A percentile compares a stretch with the other conserved stretches of the same genome.
Conservation (phyloP, 2,888 invertebrate genomes). For the Amitus sp. region DNA sequence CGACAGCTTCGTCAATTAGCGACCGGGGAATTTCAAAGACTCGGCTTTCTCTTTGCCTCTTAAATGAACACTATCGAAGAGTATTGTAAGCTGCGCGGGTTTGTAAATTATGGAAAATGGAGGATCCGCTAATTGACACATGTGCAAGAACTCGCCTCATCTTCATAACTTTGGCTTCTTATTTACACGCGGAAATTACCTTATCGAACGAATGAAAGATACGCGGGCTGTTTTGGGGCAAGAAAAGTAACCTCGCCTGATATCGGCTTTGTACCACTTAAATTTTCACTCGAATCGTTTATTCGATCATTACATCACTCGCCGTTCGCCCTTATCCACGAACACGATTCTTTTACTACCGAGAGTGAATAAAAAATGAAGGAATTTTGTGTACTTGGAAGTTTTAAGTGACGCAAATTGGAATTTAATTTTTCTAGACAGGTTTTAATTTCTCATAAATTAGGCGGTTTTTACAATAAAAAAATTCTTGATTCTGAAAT, state of each 20-base stretch:
- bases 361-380: too few relatives aligned
- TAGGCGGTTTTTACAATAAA: too few relatives aligned
- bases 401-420: too few relatives aligned
- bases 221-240: not conserved
- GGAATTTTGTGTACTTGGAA: too few relatives aligned
- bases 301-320: too few relatives aligned
- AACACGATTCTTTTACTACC: too few relatives aligned
- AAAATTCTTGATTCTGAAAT: too few relatives aligned
- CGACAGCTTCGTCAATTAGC: slow-evolving; percentile 5
- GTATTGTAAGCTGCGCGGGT: not conserved
- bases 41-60: not conserved
- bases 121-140: slow-evolving; percentile 24
- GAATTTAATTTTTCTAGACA: too few relatives aligned
- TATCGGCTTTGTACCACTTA: slow-evolving; percentile 2
- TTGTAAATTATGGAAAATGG: slow-evolving; percentile 11
- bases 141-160: slow-evolving; percentile 4
- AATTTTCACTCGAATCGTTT: not conserved
- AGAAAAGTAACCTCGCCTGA: too few relatives aligned
- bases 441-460: too few relatives aligned
- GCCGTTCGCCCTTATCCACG: too few relatives aligned
- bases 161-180: slow-evolving; percentile 12
- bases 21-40: not conserved
- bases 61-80: not conserved
- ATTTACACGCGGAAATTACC: slow-evolving; percentile 20
- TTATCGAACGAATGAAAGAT: not conserved